phyloP scores from a whole-genome alignment of 2,888 invertebrate species.

The Temnothorax rugatulus region DNA sequence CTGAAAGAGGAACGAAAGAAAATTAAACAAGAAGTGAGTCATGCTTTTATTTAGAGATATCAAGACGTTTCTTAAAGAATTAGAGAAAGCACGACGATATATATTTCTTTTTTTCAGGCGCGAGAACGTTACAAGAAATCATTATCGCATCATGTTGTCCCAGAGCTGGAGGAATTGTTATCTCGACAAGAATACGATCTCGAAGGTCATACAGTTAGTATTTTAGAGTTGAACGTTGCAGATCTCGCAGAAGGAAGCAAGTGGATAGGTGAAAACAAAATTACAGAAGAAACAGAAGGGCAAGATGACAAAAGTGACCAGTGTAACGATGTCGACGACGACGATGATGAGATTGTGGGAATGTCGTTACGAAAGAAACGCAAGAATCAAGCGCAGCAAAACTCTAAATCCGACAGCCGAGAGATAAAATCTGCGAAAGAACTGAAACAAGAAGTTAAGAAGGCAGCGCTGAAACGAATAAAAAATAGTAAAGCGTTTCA shows the following conservation, averaged over 20 bases:
- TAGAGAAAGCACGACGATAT: neutral
- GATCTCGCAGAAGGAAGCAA: conserved; percentile 91
- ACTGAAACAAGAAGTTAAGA: conserved; percentile 90
- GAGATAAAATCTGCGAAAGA: conserved; percentile 88
- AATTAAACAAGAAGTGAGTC: conserved; percentile 90
- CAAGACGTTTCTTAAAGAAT: neutral
- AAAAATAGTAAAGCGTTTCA: conserved; percentile 93
- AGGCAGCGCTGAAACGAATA: conserved; percentile 91
- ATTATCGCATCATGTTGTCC: conserved; percentile 90
- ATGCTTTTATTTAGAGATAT: neutral
- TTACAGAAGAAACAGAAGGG: conserved; percentile 81
- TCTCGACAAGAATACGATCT: conserved; percentile 91
- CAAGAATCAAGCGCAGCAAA: conserved; percentile 68
- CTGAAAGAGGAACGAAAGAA: conserved; percentile 92
- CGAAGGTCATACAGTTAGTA: conserved; percentile 92
- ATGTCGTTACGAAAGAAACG: conserved; percentile 86
- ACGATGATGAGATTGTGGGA: conserved; percentile 85
- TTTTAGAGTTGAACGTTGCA: conserved; percentile 91
- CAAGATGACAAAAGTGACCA: conserved; percentile 77
- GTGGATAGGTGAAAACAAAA: conserved; percentile 91
- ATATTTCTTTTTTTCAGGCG: conserved; percentile 84
- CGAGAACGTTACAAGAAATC: conserved; percentile 91
- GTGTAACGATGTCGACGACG: conserved; percentile 78
- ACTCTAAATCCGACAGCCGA: conserved; percentile 80
- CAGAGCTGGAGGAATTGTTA: conserved; percentile 90